These are phyloP conservation scores for Troides aeacus DNA, from an alignment of 2,888 invertebrate species.

Conservation along the genomic window DNA sequence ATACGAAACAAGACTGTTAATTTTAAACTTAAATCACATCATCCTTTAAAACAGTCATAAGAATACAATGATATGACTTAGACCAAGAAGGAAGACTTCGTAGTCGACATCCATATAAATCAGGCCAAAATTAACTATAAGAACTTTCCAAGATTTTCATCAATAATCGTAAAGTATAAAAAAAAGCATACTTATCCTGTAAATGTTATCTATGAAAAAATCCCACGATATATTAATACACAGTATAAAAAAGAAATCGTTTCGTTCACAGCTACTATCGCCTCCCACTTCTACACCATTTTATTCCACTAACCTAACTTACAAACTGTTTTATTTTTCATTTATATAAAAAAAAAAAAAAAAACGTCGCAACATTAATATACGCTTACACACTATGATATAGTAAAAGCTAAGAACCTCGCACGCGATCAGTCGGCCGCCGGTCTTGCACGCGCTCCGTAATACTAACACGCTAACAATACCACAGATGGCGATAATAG, in stretches of 20 bases:
- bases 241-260: conserved; percentile 4
- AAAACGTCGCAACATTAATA: conserved; percentile 51
- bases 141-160: too few relatives aligned
- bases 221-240: too few relatives aligned
- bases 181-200: too few relatives aligned
- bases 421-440: conserved; percentile 60
- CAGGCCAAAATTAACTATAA: too few relatives aligned
- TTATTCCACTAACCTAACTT: conserved; percentile 46
- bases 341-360: conserved; percentile 56
- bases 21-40: too few relatives aligned
- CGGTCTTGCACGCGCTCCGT: conserved; percentile 48
- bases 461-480: conserved; percentile 21
- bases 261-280: conserved; percentile 32
- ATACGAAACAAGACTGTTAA: too few relatives aligned
- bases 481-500: neutral
- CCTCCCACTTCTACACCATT: conserved; percentile 25
- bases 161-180: too few relatives aligned
- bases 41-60: too few relatives aligned
- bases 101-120: too few relatives aligned
- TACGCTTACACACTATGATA: conserved; percentile 45
- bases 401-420: conserved; percentile 55
- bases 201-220: too few relatives aligned
- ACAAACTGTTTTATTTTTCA: conserved; percentile 38
- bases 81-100: too few relatives aligned
- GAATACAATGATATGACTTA: too few relatives aligned